These are phyloP conservation scores for Steatocranus sp. DNA, from an alignment of 2,797 vertebrate genomes.

Conservation along the genomic window DNA sequence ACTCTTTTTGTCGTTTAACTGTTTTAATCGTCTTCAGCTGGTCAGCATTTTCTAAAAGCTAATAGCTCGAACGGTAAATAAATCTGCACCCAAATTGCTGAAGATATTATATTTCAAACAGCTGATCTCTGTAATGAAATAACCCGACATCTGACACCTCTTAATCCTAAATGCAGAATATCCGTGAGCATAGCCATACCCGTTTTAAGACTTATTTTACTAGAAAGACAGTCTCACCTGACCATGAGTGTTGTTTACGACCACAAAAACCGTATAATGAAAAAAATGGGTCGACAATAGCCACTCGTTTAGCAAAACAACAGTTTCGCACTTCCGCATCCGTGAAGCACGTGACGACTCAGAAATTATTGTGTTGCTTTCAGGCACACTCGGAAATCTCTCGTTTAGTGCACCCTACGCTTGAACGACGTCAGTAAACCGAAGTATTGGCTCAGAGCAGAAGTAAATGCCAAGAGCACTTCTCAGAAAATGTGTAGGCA, in stretches of 20 bases:
- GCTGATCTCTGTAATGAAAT: neutral
- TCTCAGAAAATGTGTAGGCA: neutral
- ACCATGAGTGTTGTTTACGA: conserved; percentile 55
- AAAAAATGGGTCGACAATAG: neutral
- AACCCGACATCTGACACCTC: neutral
- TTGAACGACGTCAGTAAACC: neutral
- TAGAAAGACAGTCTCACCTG: conserved; percentile 53
- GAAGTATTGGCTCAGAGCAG: neutral
- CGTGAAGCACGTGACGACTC: conserved; percentile 35
- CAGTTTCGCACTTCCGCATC: conserved; percentile 43
- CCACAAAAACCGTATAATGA: neutral
- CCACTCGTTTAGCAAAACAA: conserved; percentile 36
- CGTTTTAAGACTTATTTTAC: neutral
- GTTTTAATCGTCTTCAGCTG: neutral
- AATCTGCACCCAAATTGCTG: neutral
- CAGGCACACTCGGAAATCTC: neutral
- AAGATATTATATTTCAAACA: neutral
- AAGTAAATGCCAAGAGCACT: neutral
- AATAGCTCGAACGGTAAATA: neutral
- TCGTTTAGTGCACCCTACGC: neutral
- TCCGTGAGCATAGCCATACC: neutral
- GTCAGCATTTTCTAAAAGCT: neutral
- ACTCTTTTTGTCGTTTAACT: neutral
- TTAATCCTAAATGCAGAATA: neutral
- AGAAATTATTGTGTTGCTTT: neutral